These are phyloP conservation scores for Ridgeia piscesae DNA, from an alignment of 1,140 invertebrate genomes.

Conservation along the genomic window DNA sequence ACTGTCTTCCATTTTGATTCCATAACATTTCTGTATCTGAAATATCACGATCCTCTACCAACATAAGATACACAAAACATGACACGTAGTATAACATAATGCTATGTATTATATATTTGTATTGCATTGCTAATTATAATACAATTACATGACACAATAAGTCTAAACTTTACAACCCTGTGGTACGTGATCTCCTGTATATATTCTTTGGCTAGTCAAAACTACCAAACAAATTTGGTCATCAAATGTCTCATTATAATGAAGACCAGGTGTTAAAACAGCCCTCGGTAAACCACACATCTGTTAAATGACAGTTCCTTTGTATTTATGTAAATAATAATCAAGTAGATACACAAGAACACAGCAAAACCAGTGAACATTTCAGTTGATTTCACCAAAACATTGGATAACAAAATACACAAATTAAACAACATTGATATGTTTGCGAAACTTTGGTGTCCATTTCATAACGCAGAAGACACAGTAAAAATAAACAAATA, in stretches of 20 bases:
- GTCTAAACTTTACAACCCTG: neutral
- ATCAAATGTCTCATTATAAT: no score
- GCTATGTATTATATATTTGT: neutral
- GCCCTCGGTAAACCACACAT: no score
- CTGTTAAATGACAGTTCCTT: neutral
- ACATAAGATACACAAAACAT: neutral
- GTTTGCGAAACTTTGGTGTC: neutral
- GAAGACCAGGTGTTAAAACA: no score
- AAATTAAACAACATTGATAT: neutral
- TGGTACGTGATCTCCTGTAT: no score
- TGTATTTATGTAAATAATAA: neutral
- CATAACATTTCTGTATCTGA: no score
- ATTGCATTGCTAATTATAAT: neutral
- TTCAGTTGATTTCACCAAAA: neutral
- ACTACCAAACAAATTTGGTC: no score
- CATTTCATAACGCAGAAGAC: neutral
- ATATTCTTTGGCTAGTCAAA: no score
- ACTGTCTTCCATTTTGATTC: no score
- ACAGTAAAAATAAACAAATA: neutral
- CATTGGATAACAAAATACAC: neutral
- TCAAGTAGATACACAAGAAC: neutral
- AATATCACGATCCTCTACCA: no score
- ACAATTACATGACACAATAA: neutral
- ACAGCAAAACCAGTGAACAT: neutral
- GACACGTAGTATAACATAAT: neutral